Percentiles rank a stretch among this genome's conserved stretches.
phyloP scores from a whole-genome alignment of 2,888 invertebrate species.

The Masnerella sp. region DNA sequence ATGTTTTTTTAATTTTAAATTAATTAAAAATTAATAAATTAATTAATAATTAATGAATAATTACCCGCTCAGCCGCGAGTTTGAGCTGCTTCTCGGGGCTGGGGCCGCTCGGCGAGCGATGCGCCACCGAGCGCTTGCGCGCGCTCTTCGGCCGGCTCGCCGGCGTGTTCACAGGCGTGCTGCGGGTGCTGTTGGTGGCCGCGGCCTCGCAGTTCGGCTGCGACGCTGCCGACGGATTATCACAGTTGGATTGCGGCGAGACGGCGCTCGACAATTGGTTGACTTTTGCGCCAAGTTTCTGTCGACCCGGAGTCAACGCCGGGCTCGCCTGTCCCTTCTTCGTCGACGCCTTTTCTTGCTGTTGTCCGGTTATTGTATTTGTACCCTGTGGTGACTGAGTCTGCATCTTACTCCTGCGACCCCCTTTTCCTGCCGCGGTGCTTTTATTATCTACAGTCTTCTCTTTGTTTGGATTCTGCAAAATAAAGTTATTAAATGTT shows the following conservation, averaged over 20 bases:
- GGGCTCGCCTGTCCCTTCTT: conserved; percentile 30
- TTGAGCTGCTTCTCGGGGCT: conserved; percentile 75
- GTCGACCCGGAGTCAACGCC: conserved; percentile 63
- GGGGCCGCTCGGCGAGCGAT: conserved; percentile 64
- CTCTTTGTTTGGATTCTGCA: conserved; percentile 71
- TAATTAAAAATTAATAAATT: too few species aligned
- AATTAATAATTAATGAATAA: too few species aligned
- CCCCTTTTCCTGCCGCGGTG: conserved; percentile 64
- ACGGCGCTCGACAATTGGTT: conserved; percentile 66
- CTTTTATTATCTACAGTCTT: conserved; percentile 69
- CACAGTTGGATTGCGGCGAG: conserved; percentile 75
- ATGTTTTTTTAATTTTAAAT: too few species aligned
- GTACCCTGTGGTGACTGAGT: conserved; percentile 71
- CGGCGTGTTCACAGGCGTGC: conserved; percentile 61
- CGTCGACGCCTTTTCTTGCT: conserved; percentile 30
- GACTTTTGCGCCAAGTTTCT: conserved; percentile 68
- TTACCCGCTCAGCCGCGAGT: conserved; percentile 64
- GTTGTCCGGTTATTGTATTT: conserved; percentile 61
- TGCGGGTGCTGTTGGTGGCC: conserved; percentile 65
- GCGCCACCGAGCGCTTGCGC: conserved; percentile 72
- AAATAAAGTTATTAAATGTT: too few species aligned
- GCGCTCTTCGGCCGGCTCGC: conserved; percentile 66
- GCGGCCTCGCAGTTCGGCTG: conserved; percentile 62
- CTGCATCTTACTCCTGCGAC: conserved; percentile 70
- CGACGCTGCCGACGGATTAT: conserved; percentile 73